phyloP scores from a whole-genome alignment of 1,140 invertebrate species.

The Argopecten irradians region DNA sequence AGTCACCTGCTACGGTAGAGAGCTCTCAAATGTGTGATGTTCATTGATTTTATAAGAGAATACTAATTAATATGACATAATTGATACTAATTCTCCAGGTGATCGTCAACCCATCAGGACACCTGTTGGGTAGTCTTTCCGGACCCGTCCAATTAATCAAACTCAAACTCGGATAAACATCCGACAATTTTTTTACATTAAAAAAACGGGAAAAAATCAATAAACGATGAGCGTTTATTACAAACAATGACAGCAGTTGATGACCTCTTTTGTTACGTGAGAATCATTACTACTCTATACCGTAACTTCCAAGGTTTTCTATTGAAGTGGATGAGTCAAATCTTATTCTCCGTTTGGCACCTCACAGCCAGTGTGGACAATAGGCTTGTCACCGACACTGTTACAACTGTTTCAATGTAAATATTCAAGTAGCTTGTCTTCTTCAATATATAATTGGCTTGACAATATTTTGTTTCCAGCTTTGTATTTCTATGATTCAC shows the following conservation, averaged over 20 bases:
- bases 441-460: background rate
- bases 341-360: background rate
- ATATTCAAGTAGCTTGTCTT: conserved; percentile 1
- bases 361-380: background rate
- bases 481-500: background rate
- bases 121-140: background rate
- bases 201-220: background rate
- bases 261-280: background rate
- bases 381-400: background rate
- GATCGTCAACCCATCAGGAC: background rate
- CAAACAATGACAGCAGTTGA: background rate
- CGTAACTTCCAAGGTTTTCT: background rate
- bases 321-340: background rate
- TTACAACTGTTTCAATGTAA: background rate
- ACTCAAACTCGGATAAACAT: background rate
- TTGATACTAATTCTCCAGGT: background rate
- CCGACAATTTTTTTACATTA: background rate
- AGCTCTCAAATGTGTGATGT: background rate
- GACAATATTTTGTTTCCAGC: background rate
- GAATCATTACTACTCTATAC: background rate
- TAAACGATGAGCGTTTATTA: background rate
- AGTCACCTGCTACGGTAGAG: background rate
- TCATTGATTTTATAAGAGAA: background rate
- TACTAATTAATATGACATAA: background rate
- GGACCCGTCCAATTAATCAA: background rate